phyloP scores from a whole-genome alignment of 2,888 invertebrate genomes.

The Aphidius colemani region DNA sequence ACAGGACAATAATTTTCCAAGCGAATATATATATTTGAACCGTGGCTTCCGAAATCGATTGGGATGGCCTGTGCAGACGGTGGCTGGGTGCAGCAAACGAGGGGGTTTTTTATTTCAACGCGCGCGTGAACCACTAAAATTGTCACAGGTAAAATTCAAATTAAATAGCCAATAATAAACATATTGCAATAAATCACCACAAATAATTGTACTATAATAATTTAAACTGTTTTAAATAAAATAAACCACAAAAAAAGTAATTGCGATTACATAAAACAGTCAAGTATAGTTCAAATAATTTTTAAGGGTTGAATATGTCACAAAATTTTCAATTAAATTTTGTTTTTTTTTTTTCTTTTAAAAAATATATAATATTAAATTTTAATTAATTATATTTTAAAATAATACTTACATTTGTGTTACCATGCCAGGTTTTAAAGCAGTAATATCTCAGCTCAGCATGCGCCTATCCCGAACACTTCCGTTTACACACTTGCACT shows the following conservation, averaged over 20 bases:
- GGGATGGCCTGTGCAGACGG: conserved; percentile 37
- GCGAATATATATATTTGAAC: background rate
- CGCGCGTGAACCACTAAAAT: too few species aligned
- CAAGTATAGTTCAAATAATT: background rate
- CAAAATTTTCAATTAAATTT: too few species aligned
- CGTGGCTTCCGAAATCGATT: conserved; percentile 38
- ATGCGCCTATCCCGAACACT: conserved; percentile 29
- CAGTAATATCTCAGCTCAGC: conserved; percentile 24
- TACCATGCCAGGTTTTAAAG: background rate
- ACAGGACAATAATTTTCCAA: conserved; percentile 30
- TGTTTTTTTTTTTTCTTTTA: background rate
- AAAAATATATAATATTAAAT: background rate
- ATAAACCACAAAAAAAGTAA: background rate
- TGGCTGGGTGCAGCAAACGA: conserved; percentile 38
- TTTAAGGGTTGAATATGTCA: background rate
- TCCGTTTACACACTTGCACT: conserved; percentile 15
- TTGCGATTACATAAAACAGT: background rate
- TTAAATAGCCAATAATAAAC: conserved; percentile 3
- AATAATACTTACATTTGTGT: conserved; percentile 20
- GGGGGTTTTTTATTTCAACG: background rate
- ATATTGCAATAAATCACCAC: background rate
- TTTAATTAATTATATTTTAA: too few species aligned
- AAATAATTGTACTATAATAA: conserved; percentile 1
- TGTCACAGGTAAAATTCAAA: conserved; percentile 13
- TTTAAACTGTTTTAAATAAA: background rate